phyloP scores from a whole-genome alignment of 2,797 vertebrate species.

The Oreortyx pictus region DNA sequence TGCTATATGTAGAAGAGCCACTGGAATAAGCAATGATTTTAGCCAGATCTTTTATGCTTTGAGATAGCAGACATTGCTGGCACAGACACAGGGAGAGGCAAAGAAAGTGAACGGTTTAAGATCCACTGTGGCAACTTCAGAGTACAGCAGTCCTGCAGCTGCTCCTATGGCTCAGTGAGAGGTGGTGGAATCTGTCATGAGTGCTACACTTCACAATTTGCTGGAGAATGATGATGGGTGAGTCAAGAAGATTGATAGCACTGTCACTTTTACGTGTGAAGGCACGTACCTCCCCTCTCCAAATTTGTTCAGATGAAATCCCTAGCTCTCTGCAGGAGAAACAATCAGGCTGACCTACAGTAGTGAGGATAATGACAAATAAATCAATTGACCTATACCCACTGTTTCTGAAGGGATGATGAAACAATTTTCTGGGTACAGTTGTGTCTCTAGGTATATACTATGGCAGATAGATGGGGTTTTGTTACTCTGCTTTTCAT shows the following conservation, averaged over 20 bases:
- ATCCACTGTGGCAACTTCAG: neutral
- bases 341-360: neutral
- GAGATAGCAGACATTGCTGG: neutral
- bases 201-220: neutral
- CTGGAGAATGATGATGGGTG: accelerated
- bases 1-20: neutral
- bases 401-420: neutral
- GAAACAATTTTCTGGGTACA: neutral
- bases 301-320: neutral
- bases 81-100: neutral
- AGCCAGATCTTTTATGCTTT: neutral
- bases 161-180: neutral
- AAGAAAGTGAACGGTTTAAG: neutral
- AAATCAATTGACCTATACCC: neutral
- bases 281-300: neutral
- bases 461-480: neutral
- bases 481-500: neutral
- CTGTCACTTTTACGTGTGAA: neutral
- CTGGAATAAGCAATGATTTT: neutral
- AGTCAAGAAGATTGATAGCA: neutral
- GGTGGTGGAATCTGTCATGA: neutral
- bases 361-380: neutral
- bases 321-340: neutral
- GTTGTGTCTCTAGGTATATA: neutral
- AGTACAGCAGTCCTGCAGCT: neutral